Evolutionary conservation across 1,140 invertebrate species (phyloP), one percentile per base, ranked within the genome.

Genomic region (Chlorops oryzae): DNA sequence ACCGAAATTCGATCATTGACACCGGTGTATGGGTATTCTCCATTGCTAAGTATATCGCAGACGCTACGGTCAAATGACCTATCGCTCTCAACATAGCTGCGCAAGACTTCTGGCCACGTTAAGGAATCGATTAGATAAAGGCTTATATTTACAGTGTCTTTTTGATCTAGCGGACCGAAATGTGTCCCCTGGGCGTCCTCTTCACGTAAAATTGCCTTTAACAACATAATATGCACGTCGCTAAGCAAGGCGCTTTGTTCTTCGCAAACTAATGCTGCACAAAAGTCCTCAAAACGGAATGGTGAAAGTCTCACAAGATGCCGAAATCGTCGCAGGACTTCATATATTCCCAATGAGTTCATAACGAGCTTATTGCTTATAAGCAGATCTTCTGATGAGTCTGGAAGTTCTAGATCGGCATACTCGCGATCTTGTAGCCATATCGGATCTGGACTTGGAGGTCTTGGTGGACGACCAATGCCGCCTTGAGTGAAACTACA

Each of bases 241-340:
- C 87, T 85, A 7, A 98, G 73, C 25, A 98, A 73, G 66, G 83
- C 85, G 58, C 86, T 92, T 71, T 96, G 90, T 73, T 98, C 93
- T 61, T 96, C 90, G 63, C 85, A 88, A 46, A 86, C 78, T n/a
- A 98, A 63, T 25, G 91, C 88, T 7, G 90, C 88, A 78, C 92
- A 94, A 68, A 98, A 90, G 73, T 98, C 94, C 78, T 98, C 96
- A 72, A 97, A 86, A 53, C 91, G 81, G 74, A 96, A 97, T 39
- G 92, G 92, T 13, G 93, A 94, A 4, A 98, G 75, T 47, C 94
- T 79, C 6, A 97, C 84, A 54, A 94, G 79, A 59, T 87, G 87
- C 57, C 89, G 80, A 73, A 96, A 98, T 66, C 93, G 88, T 57
- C 93, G 78, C 24, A 98, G 73, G 15, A 96, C 88, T 81, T 98